Evolutionary conservation across 2,888 invertebrate genomes (phyloP), one percentile per base, ranked within the genome.

Genomic region (Coecobrya sp.): DNA sequence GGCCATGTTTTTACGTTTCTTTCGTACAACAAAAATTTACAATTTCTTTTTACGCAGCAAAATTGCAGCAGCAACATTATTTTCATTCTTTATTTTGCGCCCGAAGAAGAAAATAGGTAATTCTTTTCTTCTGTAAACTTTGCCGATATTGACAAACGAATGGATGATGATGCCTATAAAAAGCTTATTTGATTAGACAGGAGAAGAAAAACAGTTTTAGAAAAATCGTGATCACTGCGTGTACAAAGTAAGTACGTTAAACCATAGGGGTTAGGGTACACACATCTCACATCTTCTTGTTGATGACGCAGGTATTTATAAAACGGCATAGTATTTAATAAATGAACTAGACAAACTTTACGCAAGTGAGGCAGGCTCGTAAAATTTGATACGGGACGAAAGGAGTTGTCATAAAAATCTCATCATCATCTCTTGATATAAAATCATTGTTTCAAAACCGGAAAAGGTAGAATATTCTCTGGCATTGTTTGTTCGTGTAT

Each of bases 371-470:
- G 36, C 76, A 49, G 49, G 76, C 49, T 76, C 45, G 49, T 45
- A 49, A 76, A 11, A 76, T 76, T 49, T 49, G 76, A 76, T 76
- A 76, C 11, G 8, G 8, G 10, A 25, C 7, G 10, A 76, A 76
- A 70, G 30, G 22, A 76, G 76, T 2, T 25, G 49, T 45, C 76
- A 45, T 76, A 49, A 76, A 76, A 76, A 76, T 45, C 49, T 76
- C 76, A 22, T 76, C 76, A 42, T 73, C 1, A 2, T 27, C 11
- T 3, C 30, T n/a, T n/a, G n/a, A n/a, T n/a, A n/a, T n/a, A n/a
- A 19, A 68, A 68, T 68, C 10, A 68, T 68, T 68, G 73, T 73
- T 73, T 73, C 13, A 76, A 76, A 76, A 76, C 76, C 76, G 76
- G 76, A 76, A 76, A 76, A 70, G 68, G 36, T 70, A n/a, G n/a